phyloP scores from a whole-genome alignment of 2,113 vertebrate species.

The Zapus hudsonius region DNA sequence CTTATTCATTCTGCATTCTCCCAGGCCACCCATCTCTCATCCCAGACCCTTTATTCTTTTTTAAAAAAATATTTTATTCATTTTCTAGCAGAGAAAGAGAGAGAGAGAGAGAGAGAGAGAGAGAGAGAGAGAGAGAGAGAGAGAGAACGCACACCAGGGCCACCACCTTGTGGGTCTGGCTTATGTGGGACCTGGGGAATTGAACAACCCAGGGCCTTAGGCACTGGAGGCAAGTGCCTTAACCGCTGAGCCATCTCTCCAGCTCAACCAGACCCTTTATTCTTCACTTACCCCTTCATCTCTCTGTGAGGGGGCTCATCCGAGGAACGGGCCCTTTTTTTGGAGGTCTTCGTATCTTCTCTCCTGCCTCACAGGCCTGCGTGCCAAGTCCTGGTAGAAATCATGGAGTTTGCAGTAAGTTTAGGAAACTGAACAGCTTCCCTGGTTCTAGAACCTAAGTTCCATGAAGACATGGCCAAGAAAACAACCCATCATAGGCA shows the following conservation, averaged over 20 bases:
- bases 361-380: constrained; percentile 30
- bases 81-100: no score
- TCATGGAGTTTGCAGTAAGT: constrained; percentile 38
- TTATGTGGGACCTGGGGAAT: no score
- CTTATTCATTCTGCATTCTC: not conserved
- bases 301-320: constrained; percentile 81
- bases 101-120: no score
- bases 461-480: constrained; percentile 14
- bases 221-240: no score
- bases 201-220: no score
- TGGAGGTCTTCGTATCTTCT: constrained; percentile 33
- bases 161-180: no score
- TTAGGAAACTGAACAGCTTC: not conserved
- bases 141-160: no score
- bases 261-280: no score
- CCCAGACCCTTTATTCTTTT: no score
- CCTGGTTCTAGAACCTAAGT: not conserved
- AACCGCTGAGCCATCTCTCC: no score
- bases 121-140: no score
- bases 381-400: constrained; percentile 70
- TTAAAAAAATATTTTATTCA: no score
- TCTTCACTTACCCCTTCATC: constrained; percentile 86
- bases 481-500: constrained; percentile 26
- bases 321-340: constrained; percentile 60
- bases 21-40: not conserved